Evolutionary conservation across 2,113 vertebrate genomes (phyloP).

Genomic region (Fukomys damarensis): DNA sequence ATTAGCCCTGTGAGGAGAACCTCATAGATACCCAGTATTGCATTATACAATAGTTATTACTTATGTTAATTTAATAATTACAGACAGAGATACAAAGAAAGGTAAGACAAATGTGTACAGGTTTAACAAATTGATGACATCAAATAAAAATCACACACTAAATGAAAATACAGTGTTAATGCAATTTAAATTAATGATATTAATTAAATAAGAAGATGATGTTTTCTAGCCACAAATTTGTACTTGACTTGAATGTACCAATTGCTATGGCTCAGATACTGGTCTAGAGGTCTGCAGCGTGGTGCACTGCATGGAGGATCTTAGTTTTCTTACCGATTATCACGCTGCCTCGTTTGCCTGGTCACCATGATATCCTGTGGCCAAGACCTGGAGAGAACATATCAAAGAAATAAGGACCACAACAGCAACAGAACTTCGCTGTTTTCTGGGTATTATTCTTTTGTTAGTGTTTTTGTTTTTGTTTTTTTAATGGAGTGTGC

Average conservation of each 20-base stretch:
- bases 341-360: background rate
- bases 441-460: too few relatives aligned
- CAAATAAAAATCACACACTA: conserved; percentile 15
- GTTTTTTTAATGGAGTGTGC: too few relatives aligned
- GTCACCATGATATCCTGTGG: background rate
- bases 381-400: background rate
- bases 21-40: background rate
- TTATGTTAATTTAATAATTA: background rate
- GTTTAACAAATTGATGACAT: background rate
- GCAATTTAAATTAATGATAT: conserved; percentile 40
- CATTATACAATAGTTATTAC: conserved; percentile 54
- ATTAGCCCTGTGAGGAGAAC: background rate
- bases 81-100: background rate
- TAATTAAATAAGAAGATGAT: background rate
- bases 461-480: too few relatives aligned
- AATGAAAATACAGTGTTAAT: conserved; percentile 19
- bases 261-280: background rate
- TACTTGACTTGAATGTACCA: background rate
- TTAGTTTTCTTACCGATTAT: background rate
- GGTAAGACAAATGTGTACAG: background rate
- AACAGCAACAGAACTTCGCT: too few relatives aligned
- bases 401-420: background rate
- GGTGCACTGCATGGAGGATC: background rate
- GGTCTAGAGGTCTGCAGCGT: background rate
- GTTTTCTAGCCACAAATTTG: background rate